phyloP scores from a whole-genome alignment of 2,113 vertebrate species.

The Hippocampus zosterae region DNA sequence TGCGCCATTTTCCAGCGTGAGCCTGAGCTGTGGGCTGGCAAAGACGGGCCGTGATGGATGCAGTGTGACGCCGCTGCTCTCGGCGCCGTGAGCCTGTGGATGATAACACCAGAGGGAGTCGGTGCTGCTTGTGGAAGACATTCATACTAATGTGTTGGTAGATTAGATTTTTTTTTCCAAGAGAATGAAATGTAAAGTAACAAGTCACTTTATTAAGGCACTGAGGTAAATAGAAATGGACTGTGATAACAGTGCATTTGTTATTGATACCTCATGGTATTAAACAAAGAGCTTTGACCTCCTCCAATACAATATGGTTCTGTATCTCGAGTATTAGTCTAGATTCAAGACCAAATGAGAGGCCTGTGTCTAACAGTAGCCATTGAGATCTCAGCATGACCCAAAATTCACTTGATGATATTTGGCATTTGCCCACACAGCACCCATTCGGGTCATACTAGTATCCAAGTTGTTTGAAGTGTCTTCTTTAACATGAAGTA shows the following conservation, averaged over 20 bases:
- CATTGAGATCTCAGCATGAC: neutral
- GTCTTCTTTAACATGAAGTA: no score
- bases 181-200: slow-evolving; percentile 3
- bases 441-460: no score
- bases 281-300: neutral
- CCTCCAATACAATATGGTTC: neutral
- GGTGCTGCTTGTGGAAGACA: slow-evolving; percentile 7
- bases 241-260: neutral
- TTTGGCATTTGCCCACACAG: neutral
- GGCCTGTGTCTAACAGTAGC: neutral
- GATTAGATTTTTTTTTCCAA: neutral
- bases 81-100: slow-evolving; percentile 21
- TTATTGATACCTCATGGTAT: neutral
- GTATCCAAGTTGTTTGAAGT: no score
- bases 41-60: slow-evolving; percentile 63
- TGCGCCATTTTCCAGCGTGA: slow-evolving; percentile 31
- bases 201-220: neutral
- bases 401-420: neutral
- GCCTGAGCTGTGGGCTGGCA: slow-evolving; percentile 30
- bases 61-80: slow-evolving; percentile 42
- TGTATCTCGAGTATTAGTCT: neutral
- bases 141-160: neutral
- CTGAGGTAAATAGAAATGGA: neutral
- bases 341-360: neutral
- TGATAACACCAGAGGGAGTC: slow-evolving; percentile 30